Percentiles rank a stretch among this genome's conserved stretches.
These are phyloP conservation scores for Alethe castanea DNA, from an alignment of 2,113 vertebrate species.

Conservation along the genomic window DNA sequence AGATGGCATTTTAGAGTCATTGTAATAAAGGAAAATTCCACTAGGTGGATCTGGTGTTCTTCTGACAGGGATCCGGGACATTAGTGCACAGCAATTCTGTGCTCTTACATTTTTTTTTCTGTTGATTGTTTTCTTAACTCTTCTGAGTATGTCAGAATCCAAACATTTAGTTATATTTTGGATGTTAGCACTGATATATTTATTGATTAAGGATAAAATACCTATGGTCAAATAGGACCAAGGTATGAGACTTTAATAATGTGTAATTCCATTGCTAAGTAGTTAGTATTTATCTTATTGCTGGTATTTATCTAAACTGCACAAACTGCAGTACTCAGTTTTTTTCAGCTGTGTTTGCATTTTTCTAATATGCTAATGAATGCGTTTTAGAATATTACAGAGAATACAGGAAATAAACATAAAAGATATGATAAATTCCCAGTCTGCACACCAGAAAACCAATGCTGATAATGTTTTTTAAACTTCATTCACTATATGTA, in stretches of 20 bases:
- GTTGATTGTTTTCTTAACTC: neutral
- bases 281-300: neutral
- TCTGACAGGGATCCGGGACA: neutral
- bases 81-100: neutral
- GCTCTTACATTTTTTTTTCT: neutral
- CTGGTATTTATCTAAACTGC: neutral
- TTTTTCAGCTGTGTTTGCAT: neutral
- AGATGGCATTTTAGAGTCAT: neutral
- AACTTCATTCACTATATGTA: neutral
- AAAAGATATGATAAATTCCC: neutral
- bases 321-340: neutral
- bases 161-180: neutral
- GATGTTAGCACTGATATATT: neutral
- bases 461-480: neutral
- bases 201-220: neutral
- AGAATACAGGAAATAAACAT: neutral
- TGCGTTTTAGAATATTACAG: neutral
- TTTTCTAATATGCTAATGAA: neutral
- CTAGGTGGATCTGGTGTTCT: conserved; percentile 77
- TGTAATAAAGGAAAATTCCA: conserved; percentile 70
- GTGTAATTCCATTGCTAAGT: neutral
- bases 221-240: neutral
- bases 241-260: neutral
- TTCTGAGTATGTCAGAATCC: neutral
- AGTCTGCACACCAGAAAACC: neutral